Evolutionary conservation across 2,797 vertebrate species (phyloP).

Genomic region (Gymnodraco acuticeps): DNA sequence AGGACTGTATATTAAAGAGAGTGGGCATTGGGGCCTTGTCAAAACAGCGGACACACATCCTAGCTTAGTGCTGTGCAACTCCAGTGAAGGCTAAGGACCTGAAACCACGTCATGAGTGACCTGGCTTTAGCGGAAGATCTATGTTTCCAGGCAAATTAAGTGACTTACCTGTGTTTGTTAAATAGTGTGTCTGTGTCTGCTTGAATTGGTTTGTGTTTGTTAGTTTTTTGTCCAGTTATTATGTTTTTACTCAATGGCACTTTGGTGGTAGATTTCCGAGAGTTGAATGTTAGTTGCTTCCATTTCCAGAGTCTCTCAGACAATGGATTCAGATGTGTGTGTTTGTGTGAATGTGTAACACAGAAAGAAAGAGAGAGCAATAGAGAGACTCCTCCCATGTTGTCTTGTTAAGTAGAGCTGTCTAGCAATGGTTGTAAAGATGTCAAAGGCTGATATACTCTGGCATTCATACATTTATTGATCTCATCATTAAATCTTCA

Average conservation of each 20-base stretch:
- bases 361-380: not conserved
- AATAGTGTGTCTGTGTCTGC: not conserved
- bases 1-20: conserved; percentile 31
- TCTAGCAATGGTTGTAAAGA: conserved; percentile 77
- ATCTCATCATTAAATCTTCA: conserved; percentile 88
- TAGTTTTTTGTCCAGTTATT: not conserved
- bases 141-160: conserved; percentile 9
- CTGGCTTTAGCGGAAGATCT: not conserved
- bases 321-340: conserved; percentile 15
- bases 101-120: conserved; percentile 10
- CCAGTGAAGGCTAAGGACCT: conserved; percentile 4
- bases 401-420: conserved; percentile 75
- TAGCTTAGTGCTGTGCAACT: conserved; percentile 16
- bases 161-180: not conserved
- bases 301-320: not conserved
- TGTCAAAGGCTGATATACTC: conserved; percentile 81
- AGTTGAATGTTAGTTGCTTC: conserved; percentile 19
- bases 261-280: not conserved
- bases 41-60: conserved; percentile 7
- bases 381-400: conserved; percentile 42
- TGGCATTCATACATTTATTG: conserved; percentile 87
- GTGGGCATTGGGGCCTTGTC: conserved; percentile 17
- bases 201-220: too few relatives aligned
- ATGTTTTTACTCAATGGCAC: conserved; percentile 15
- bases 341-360: not conserved